Percentiles rank a stretch among this genome's conserved stretches.
Evolutionary conservation across 2,113 vertebrate species (phyloP).

Genomic region (Misgurnus anguillicaudatus): DNA sequence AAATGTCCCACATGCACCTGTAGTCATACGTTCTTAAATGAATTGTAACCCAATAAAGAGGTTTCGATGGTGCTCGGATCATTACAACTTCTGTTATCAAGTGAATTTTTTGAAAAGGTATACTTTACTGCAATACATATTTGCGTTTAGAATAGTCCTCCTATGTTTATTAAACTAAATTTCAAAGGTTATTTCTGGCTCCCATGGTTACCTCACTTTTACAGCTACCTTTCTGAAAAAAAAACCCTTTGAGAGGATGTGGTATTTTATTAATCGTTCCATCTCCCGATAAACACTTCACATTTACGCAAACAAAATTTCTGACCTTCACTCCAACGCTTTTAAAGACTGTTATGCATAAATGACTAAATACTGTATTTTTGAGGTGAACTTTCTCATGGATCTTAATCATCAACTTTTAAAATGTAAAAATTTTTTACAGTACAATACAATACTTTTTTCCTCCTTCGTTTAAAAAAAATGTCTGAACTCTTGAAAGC

Average conservation of each 20-base stretch:
- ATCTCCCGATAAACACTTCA: neutral
- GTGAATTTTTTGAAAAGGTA: neutral
- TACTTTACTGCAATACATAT: too few relatives aligned
- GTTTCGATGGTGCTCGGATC: neutral
- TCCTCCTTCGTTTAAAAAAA: too few relatives aligned
- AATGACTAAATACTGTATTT: neutral
- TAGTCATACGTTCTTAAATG: neutral
- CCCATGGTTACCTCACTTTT: neutral
- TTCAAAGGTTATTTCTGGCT: constrained; percentile 3
- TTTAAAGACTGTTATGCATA: neutral
- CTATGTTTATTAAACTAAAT: neutral
- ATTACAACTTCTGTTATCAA: neutral
- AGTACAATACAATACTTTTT: neutral
- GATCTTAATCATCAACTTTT: neutral
- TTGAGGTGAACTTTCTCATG: neutral
- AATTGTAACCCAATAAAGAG: neutral
- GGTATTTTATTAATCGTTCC: constrained; percentile 14
- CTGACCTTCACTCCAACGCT: neutral
- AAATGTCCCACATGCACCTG: constrained; percentile 8
- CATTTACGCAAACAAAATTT: neutral
- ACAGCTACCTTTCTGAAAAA: neutral
- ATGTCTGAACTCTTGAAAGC: too few relatives aligned
- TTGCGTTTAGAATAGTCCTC: neutral
- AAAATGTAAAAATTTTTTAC: neutral
- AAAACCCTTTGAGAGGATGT: constrained; percentile 10